These are phyloP conservation scores for Agriopis marginaria DNA, from an alignment of 2,888 invertebrate species.

Conservation along the genomic window DNA sequence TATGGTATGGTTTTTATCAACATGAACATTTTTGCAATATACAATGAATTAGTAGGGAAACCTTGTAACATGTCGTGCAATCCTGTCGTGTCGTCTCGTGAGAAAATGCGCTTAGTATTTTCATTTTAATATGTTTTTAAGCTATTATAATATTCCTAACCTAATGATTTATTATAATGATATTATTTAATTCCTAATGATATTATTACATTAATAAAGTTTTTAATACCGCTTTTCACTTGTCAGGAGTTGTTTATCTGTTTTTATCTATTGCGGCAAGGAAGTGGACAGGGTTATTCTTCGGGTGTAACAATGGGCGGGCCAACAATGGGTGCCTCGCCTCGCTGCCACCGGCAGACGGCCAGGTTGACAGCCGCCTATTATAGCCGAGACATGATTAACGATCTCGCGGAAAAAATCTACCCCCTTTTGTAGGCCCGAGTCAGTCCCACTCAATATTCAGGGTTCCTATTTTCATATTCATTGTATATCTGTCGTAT, in stretches of 20 bases:
- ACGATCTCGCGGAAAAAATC: constrained; percentile 53
- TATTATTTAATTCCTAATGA: too few species aligned
- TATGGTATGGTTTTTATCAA: too few species aligned
- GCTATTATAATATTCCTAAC: too few species aligned
- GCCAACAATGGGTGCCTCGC: constrained; percentile 19
- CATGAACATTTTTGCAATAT: too few species aligned
- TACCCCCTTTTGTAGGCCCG: constrained; percentile 30
- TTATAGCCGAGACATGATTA: constrained; percentile 59
- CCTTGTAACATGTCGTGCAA: too few species aligned
- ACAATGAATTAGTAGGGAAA: too few species aligned
- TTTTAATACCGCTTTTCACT: neutral
- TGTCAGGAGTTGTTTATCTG: neutral
- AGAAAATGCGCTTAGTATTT: too few species aligned
- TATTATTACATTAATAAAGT: too few species aligned
- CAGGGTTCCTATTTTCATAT: constrained; percentile 4
- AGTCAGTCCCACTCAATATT: constrained; percentile 26
- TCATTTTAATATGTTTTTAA: too few species aligned
- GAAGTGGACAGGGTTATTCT: constrained; percentile 48
- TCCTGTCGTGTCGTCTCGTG: too few species aligned
- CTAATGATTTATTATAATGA: too few species aligned
- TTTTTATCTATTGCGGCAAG: neutral
- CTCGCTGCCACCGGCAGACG: constrained; percentile 48
- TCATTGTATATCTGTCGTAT: constrained; percentile 1
- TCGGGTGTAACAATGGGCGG: constrained; percentile 48
- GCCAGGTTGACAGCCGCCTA: constrained; percentile 59